phyloP scores from a whole-genome alignment of 2,888 invertebrate genomes.

The Pterostichus madidus region DNA sequence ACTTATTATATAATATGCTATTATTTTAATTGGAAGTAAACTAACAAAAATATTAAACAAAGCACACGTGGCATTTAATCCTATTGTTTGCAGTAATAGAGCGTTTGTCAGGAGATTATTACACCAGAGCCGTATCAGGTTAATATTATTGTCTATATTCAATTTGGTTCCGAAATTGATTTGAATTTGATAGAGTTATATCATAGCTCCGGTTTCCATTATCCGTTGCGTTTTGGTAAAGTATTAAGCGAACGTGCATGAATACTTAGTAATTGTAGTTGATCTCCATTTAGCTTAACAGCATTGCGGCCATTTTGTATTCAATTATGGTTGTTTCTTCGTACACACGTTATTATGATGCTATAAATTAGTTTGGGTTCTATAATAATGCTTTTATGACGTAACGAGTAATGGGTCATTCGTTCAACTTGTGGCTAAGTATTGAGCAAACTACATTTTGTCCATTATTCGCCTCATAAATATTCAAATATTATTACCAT shows the following conservation, averaged over 20 bases:
- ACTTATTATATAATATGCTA: too few species aligned
- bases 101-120: constrained; percentile 7
- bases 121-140: constrained; percentile 6
- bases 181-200: constrained; percentile 44
- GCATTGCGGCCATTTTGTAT: constrained; percentile 15
- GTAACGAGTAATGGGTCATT: constrained; percentile 12
- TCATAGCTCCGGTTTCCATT: constrained; percentile 8
- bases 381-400: constrained; percentile 19
- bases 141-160: constrained; percentile 32
- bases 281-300: constrained; percentile 9
- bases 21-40: too few species aligned
- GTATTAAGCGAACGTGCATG: constrained; percentile 13
- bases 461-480: not conserved
- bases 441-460: not conserved
- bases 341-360: constrained; percentile 9
- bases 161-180: constrained; percentile 32
- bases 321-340: constrained; percentile 33
- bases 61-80: too few species aligned
- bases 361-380: constrained; percentile 8
- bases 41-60: too few species aligned
- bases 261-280: constrained; percentile 33
- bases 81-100: not conserved
- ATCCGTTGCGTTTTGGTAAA: constrained; percentile 27
- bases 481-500: not conserved
- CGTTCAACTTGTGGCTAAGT: not conserved